These are phyloP conservation scores for Delphinapterus leucas DNA, from an alignment of 2,113 vertebrate genomes.

Conservation along the genomic window DNA sequence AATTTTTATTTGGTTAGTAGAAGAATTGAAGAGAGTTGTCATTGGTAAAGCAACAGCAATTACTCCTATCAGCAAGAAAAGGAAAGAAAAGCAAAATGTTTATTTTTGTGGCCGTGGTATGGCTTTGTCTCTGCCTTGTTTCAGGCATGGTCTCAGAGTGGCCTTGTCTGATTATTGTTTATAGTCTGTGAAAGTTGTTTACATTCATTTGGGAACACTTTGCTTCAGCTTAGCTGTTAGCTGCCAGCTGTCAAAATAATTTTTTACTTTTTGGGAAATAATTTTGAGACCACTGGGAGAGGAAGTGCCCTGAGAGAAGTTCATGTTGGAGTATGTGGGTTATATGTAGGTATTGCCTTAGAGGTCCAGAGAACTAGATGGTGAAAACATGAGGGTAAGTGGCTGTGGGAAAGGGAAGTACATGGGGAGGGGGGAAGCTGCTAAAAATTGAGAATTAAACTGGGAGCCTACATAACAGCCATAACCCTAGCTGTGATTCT, in stretches of 20 bases:
- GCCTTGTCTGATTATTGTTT: not conserved
- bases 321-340: not conserved
- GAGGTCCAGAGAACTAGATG: not conserved
- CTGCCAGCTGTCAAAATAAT: not conserved
- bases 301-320: not conserved
- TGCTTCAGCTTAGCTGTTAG: not conserved
- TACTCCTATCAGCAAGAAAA: not conserved
- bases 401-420: not conserved
- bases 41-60: not conserved
- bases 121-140: not conserved
- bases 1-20: not conserved
- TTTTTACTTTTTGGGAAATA: constrained; percentile 28
- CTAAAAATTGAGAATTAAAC: not conserved
- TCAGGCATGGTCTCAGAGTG: not conserved
- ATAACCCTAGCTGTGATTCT: not conserved
- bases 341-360: not conserved
- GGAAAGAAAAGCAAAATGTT: not conserved
- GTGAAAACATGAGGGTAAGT: not conserved
- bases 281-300: not conserved
- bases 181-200: constrained; percentile 41
- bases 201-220: constrained; percentile 31
- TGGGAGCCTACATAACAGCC: not conserved
- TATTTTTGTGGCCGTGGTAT: not conserved
- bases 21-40: not conserved
- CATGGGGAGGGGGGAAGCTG: not conserved